These are phyloP conservation scores for Octomys mimax DNA, from an alignment of 2,797 vertebrate genomes.

Conservation along the genomic window DNA sequence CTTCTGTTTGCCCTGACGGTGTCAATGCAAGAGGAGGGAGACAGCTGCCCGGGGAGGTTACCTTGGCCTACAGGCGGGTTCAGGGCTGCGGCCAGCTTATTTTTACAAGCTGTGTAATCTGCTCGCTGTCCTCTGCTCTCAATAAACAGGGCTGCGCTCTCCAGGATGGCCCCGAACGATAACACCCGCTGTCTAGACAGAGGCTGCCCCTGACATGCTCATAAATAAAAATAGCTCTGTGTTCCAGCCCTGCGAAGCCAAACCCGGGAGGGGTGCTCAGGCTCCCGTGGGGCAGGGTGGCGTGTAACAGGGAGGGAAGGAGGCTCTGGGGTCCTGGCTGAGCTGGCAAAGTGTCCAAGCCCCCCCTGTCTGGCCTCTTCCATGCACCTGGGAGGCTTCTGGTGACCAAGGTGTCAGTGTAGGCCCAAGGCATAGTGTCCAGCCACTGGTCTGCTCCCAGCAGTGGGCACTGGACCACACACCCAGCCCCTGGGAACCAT, in stretches of 20 bases:
- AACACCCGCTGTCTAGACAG: slow-evolving; percentile 89
- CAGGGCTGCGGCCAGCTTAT: slow-evolving; percentile 72
- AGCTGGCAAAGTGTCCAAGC: fast-evolving
- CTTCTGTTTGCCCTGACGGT: slow-evolving; percentile 80
- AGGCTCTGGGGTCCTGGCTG: fast-evolving
- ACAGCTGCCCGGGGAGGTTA: slow-evolving; percentile 74
- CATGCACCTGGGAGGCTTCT: fast-evolving
- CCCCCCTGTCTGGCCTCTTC: background rate
- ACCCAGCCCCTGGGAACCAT: fast-evolving
- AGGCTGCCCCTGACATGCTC: slow-evolving; percentile 81
- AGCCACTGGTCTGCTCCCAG: fast-evolving
- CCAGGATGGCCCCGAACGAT: slow-evolving; percentile 85
- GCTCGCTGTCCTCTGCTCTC: slow-evolving; percentile 81
- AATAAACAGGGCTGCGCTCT: slow-evolving; percentile 84
- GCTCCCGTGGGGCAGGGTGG: background rate
- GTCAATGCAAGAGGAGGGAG: slow-evolving; percentile 70
- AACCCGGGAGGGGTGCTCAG: slow-evolving; percentile 22
- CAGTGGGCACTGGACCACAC: fast-evolving
- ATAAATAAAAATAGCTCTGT: slow-evolving; percentile 86
- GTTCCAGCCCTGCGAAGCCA: slow-evolving; percentile 13
- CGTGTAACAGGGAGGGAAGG: background rate
- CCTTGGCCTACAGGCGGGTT: slow-evolving; percentile 78
- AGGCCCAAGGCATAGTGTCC: background rate
- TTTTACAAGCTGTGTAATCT: slow-evolving; percentile 87
- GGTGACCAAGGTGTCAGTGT: background rate